Conservation (phyloP, 2,113 vertebrate species). For the Phaethon lepturus region DNA sequence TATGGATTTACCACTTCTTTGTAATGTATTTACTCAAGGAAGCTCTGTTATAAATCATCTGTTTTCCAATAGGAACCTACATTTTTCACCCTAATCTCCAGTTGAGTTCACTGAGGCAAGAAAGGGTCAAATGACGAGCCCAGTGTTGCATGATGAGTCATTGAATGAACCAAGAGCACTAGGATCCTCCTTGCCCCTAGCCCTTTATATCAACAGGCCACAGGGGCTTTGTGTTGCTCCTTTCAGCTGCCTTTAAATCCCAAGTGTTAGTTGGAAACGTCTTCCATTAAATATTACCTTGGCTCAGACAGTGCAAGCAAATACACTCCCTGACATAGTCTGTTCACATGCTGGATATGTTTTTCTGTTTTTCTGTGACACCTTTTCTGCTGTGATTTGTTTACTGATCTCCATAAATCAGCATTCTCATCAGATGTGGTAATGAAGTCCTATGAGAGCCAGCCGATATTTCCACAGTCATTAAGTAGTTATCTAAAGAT, state of each 20-base stretch:
- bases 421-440: slow-evolving; percentile 47
- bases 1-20: slow-evolving; percentile 52
- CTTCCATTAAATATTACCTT: slow-evolving; percentile 7
- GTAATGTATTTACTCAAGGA: slow-evolving; percentile 61
- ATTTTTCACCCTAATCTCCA: slow-evolving; percentile 55
- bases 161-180: slow-evolving; percentile 43
- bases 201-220: slow-evolving; percentile 60
- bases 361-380: not conserved
- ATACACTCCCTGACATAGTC: not conserved
- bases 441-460: not conserved
- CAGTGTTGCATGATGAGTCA: slow-evolving; percentile 61
- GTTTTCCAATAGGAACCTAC: slow-evolving; percentile 45
- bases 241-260: slow-evolving; percentile 48
- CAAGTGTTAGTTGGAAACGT: not conserved
- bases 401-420: slow-evolving; percentile 57
- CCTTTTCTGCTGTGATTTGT: not conserved
- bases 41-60: slow-evolving; percentile 58
- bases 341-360: not conserved
- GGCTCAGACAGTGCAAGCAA: not conserved
- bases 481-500: slow-evolving; percentile 45
- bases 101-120: slow-evolving; percentile 56
- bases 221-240: slow-evolving; percentile 5
- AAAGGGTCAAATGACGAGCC: slow-evolving; percentile 60
- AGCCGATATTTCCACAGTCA: not conserved
- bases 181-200: slow-evolving; percentile 50